Percentiles rank a stretch among this genome's conserved stretches.
phyloP scores from a whole-genome alignment of 2,888 invertebrate species.

The Zaprionus bogoriensis region DNA sequence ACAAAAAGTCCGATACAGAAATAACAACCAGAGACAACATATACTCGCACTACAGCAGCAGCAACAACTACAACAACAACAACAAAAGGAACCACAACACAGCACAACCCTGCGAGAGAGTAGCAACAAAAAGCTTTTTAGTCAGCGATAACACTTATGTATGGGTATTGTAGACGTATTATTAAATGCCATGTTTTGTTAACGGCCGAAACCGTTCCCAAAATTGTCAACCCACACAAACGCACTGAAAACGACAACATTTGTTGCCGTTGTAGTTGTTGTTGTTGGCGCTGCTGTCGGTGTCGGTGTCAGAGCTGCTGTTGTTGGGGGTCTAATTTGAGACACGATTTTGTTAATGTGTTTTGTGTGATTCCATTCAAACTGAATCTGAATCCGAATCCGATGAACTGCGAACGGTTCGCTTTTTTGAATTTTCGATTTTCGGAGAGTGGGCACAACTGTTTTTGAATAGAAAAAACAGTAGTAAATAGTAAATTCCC shows the following conservation, averaged over 20 bases:
- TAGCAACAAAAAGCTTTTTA: slow-evolving; percentile 75
- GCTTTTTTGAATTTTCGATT: slow-evolving; percentile 3
- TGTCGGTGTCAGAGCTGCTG: slow-evolving; percentile 51
- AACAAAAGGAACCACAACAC: slow-evolving; percentile 31
- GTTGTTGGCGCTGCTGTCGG: slow-evolving; percentile 23
- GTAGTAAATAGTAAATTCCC: background rate
- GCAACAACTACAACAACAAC: slow-evolving; percentile 20
- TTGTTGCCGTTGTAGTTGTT: slow-evolving; percentile 35
- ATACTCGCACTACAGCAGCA: slow-evolving; percentile 22
- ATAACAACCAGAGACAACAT: slow-evolving; percentile 65
- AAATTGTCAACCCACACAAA: slow-evolving; percentile 71
- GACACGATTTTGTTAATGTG: slow-evolving; percentile 70
- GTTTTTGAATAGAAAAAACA: background rate
- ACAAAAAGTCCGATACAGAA: slow-evolving; percentile 60
- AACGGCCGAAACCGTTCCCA: slow-evolving; percentile 77
- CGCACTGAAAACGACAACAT: slow-evolving; percentile 58
- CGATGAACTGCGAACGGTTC: slow-evolving; percentile 41
- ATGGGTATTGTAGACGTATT: slow-evolving; percentile 73
- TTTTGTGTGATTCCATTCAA: slow-evolving; percentile 49
- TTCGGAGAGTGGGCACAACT: background rate
- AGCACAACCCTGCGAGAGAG: too few relatives aligned
- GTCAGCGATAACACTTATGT: slow-evolving; percentile 76
- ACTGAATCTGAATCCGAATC: slow-evolving; percentile 5
- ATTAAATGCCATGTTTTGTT: slow-evolving; percentile 77
- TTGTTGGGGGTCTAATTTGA: slow-evolving; percentile 62